Base-by-base conservation (phyloP, 1,140 invertebrate species). In the Andrena cerasifolii region DNA sequence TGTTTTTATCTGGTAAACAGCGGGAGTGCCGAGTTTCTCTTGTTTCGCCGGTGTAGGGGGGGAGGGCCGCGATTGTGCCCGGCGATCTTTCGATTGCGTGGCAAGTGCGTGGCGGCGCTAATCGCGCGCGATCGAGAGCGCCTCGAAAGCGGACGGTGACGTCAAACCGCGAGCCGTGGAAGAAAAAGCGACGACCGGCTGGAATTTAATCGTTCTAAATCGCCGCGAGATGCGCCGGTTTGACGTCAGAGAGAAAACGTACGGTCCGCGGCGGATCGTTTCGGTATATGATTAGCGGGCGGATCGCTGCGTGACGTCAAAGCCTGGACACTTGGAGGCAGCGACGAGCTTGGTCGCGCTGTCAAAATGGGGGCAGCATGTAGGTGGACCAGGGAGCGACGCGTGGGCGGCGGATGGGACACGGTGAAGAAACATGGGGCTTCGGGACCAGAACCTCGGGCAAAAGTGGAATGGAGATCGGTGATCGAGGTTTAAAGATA, bases 241-340 rank as follows among this genome's bases (percentile, higher is more conserved):
- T 75, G 43, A 80, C 62, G 78, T 82, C 71, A 82, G 45, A 24
- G 65, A 16, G n/a, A 31, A 70, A 81, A 76, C 21, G 31, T 49
- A 16, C 28, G 2, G 51, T 0, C n/a, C 16, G 14, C 0, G 31
- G 36, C 36, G 36, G 36, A 40, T 3, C 67, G 40, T 16, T 1
- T 58, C 26, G 16, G 12, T 26, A 10, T n/a, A 24, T 31, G 51
- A 71, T 82, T 78, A 68, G 43, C 59, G 36, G 45, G 26, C 24
- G 47, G 47, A 43, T 56, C 73, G 43, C 10, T 40, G 36, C 6
- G 1, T 70, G 49, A 80, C 61, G 47, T 73, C 26, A 78, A 82
- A 18, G 45, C 31, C 40, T 40, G 18, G 43, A 28, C 10, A 7
- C 3, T 16, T 3, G n/a, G n/a, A n/a, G n/a, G n/a, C n/a, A n/a